phyloP scores from a whole-genome alignment of 1,140 invertebrate species.

The Probaryconus sp. region DNA sequence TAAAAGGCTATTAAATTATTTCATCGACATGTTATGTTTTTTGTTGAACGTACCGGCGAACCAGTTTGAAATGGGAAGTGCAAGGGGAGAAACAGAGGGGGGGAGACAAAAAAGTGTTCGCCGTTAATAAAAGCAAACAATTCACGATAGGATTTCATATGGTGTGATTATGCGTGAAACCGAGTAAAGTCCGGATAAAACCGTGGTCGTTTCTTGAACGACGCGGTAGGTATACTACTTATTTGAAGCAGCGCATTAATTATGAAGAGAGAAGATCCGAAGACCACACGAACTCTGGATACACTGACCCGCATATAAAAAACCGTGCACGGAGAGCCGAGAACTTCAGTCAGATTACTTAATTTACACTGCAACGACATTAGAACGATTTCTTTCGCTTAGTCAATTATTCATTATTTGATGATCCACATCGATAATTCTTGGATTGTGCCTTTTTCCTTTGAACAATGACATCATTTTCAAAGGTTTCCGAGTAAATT shows the following conservation, averaged over 20 bases:
- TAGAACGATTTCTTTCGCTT: constrained; percentile 36
- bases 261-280: constrained; percentile 35
- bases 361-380: constrained; percentile 40
- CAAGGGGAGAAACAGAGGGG: constrained; percentile 30
- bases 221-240: constrained; percentile 59
- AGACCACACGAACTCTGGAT: constrained; percentile 51
- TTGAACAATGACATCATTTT: constrained; percentile 14
- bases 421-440: constrained; percentile 36
- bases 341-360: constrained; percentile 27
- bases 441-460: background rate
- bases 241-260: constrained; percentile 57
- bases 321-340: constrained; percentile 13
- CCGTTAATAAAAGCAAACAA: constrained; percentile 48
- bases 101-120: constrained; percentile 28
- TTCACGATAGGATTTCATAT: constrained; percentile 48
- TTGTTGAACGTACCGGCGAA: too few species aligned
- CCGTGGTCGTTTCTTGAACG: constrained; percentile 38
- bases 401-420: constrained; percentile 17
- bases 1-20: constrained; percentile 53
- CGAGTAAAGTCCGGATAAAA: constrained; percentile 52
- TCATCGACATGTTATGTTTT: constrained; percentile 36
- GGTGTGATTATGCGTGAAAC: constrained; percentile 49
- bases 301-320: constrained; percentile 36
- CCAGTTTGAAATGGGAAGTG: constrained; percentile 46
- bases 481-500: too few species aligned